Base-by-base conservation (phyloP, 2,888 invertebrate genomes). In the Acrocyrtus sp. region DNA sequence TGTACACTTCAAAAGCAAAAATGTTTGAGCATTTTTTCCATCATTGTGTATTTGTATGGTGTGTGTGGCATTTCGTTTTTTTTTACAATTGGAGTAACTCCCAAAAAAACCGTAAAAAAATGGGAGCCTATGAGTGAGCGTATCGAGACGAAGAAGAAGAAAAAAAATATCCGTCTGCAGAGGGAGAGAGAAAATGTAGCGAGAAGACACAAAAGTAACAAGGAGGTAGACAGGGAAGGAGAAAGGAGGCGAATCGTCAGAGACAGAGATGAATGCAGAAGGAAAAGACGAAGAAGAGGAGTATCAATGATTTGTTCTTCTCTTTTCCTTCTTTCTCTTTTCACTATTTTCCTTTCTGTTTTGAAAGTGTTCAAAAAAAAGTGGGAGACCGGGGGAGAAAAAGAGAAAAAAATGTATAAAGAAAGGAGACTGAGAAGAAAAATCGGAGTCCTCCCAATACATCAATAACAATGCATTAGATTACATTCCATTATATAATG, bases 401-500 rank as follows among this genome's bases (percentile, higher is more conserved):
- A 54, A 19, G 65, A 60, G 72, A 47, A 57, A 61, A 39, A 60
- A 57, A 60, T 27, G 43, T 67, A 48, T 29, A 43, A 65, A 65
- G 34, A 69, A 56, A 72, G 62, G 26, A 48, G 50, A 50, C 66
- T 66, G 57, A 39, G 50, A 69, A 69, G 69, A 69, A 60, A 69
- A 69, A 68, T 68, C 70, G 63, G 56, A 73, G 66, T 72, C 69
- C 74, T 56, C 68, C 74, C 74, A 74, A 74, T 74, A 63, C 73
- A 76, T 69, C 72, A 72, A 74, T 77, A 74, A 74, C 68, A 63
- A 67, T 77, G 63, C 77, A 77, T 74, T 76, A 69, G 66, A 72
- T 75, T 75, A 69, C 69, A 66, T 66, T 65, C 68, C 63, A 67
- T 65, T 74, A 67, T 58, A 58, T 67, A 67, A 47, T 58, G 39